Percentiles rank a stretch among this genome's conserved stretches.
Evolutionary conservation across 2,888 invertebrate genomes (phyloP).

Genomic region (Eupithecia exiguata): DNA sequence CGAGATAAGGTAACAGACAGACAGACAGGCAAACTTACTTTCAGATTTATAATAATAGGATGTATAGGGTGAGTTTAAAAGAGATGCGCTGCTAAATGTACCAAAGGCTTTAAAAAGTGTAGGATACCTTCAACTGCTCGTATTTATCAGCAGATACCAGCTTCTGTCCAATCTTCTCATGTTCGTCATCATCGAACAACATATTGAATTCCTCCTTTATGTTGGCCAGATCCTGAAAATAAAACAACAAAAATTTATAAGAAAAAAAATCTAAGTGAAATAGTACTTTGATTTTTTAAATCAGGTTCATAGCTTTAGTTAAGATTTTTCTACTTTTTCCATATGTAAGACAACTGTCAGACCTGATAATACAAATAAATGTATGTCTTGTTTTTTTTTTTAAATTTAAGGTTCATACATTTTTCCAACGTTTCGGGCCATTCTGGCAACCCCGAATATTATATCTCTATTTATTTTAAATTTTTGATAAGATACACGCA

Average conservation of each 20-base stretch:
- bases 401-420: no score
- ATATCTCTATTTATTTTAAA: not conserved
- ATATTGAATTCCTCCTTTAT: conserved; percentile 69
- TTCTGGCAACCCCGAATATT: not conserved
- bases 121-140: conserved; percentile 63
- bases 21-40: no score
- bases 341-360: no score
- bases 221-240: conserved; percentile 71
- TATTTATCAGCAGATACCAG: conserved; percentile 65
- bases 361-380: no score
- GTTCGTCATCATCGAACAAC: conserved; percentile 69
- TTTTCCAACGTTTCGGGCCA: not conserved
- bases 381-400: no score
- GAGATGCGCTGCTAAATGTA: not conserved
- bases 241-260: conserved; percentile 7
- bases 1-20: no score
- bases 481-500: not conserved
- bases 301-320: no score
- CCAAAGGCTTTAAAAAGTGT: not conserved
- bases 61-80: not conserved
- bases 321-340: no score
- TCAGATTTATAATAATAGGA: not conserved
- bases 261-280: no score
- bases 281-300: no score
- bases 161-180: conserved; percentile 60